Evolutionary conservation across 2,797 vertebrate genomes (phyloP).

Genomic region (Sebastes matsubarae): DNA sequence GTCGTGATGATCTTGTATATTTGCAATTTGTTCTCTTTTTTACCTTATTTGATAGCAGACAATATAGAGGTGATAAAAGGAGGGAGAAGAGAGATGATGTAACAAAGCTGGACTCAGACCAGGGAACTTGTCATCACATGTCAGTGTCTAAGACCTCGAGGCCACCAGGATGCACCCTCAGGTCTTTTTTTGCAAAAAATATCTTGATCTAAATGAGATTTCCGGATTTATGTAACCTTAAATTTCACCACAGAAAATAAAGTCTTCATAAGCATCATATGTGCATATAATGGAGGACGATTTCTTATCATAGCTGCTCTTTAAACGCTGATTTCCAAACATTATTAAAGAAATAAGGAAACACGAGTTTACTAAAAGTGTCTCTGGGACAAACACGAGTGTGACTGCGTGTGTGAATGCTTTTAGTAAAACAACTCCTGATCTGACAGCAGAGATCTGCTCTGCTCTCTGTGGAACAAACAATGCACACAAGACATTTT

Average conservation of each 20-base stretch:
- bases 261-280: background rate
- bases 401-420: constrained; percentile 35
- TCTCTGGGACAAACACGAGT: constrained; percentile 17
- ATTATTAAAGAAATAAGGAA: background rate
- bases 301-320: background rate
- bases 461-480: constrained; percentile 90
- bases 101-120: background rate
- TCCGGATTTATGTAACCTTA: background rate
- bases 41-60: background rate
- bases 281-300: background rate
- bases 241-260: background rate
- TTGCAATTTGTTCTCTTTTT: background rate
- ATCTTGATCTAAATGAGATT: background rate
- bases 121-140: background rate
- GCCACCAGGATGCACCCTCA: background rate
- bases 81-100: background rate
- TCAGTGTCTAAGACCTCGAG: background rate
- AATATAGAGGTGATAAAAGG: background rate
- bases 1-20: background rate
- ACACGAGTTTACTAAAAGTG: background rate
- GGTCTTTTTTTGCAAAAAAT: background rate
- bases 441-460: constrained; percentile 83
- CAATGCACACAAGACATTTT: constrained; percentile 84
- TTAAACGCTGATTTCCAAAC: background rate
- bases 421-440: constrained; percentile 51